phyloP scores from a whole-genome alignment of 2,113 vertebrate genomes.

The Lutjanus erythropterus region DNA sequence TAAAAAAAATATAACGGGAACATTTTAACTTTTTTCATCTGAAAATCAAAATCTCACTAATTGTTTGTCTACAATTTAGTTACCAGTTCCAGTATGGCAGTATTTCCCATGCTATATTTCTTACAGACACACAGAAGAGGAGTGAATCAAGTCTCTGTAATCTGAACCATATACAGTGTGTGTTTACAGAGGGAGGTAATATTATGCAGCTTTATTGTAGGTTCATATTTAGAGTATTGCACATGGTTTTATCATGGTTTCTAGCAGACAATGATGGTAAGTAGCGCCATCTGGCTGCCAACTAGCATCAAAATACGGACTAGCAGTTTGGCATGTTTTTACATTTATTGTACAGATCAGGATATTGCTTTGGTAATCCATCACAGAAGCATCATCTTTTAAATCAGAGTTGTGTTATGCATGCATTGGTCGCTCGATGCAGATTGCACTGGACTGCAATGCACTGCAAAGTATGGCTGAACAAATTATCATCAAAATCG shows the following conservation, averaged over 20 bases:
- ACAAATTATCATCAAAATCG: no score
- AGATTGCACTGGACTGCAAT: not conserved
- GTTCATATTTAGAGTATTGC: not conserved
- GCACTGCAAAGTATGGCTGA: no score
- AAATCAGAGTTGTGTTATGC: not conserved
- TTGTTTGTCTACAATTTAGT: not conserved
- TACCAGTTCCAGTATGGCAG: no score
- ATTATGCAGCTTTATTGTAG: not conserved
- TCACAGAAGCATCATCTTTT: not conserved
- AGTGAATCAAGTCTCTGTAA: not conserved
- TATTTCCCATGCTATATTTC: not conserved
- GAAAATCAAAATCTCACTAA: not conserved
- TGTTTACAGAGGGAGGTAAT: not conserved
- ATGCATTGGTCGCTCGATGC: not conserved
- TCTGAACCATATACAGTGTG: not conserved
- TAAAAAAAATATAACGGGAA: not conserved
- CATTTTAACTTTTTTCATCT: not conserved
- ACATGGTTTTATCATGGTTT: not conserved
- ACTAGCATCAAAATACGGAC: not conserved
- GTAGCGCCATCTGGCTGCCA: slow-evolving; percentile 59
- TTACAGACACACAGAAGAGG: not conserved
- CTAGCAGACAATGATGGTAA: slow-evolving; percentile 2
- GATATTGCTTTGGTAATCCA: not conserved
- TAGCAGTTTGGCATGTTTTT: not conserved
- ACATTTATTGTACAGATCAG: not conserved